phyloP scores from a whole-genome alignment of 2,888 invertebrate genomes.

The Mycogona germanica region DNA sequence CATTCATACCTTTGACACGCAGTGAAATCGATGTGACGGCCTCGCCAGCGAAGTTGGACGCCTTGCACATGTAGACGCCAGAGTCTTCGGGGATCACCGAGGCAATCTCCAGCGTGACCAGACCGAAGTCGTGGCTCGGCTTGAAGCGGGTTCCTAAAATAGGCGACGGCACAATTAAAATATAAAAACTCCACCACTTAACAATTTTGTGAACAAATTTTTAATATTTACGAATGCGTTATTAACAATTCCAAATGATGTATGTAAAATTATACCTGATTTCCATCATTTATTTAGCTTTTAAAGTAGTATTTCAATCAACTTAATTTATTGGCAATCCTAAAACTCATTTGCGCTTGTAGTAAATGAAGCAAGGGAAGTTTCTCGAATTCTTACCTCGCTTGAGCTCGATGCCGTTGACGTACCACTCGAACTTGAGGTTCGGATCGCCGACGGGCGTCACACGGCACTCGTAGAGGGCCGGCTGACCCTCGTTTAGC shows the following conservation, averaged over 20 bases:
- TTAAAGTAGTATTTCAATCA: no score
- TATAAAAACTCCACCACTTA: no score
- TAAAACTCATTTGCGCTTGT: no score
- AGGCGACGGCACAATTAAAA: not conserved
- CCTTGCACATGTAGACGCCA: constrained; percentile 87
- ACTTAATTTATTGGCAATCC: no score
- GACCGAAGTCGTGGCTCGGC: constrained; percentile 86
- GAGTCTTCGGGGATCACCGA: constrained; percentile 80
- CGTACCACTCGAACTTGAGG: constrained; percentile 88
- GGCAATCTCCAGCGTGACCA: constrained; percentile 81
- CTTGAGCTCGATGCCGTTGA: constrained; percentile 84
- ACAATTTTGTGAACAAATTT: no score
- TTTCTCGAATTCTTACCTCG: constrained; percentile 55
- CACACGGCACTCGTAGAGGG: constrained; percentile 81
- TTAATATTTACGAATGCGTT: no score
- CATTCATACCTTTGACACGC: constrained; percentile 60
- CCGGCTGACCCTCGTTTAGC: constrained; percentile 80
- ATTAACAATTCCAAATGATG: no score
- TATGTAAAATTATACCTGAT: no score
- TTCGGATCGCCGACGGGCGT: constrained; percentile 89
- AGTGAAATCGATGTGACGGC: constrained; percentile 83
- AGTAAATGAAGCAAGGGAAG: not conserved
- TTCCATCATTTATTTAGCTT: no score
- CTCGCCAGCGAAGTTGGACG: constrained; percentile 85
- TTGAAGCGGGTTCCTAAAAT: constrained; percentile 63